Percentiles rank a stretch among this genome's conserved stretches.
Conservation (phyloP, 2,797 vertebrate genomes). For the Prunella strophiata region DNA sequence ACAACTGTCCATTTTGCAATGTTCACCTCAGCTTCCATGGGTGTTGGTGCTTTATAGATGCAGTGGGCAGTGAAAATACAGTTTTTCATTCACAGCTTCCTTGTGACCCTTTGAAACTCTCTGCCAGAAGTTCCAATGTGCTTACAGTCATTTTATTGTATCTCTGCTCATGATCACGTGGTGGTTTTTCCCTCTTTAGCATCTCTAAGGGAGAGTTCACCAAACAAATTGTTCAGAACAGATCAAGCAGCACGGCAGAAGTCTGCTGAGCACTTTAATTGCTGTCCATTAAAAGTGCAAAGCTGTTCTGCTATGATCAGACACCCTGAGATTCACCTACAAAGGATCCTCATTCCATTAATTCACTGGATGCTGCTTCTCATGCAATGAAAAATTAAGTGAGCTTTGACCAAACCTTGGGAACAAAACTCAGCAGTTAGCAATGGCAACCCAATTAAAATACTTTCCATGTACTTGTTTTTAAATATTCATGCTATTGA, state of each 20-base stretch:
- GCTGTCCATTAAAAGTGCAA: constrained; percentile 26
- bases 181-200: not conserved
- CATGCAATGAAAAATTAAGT: constrained; percentile 59
- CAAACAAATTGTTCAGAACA: not conserved
- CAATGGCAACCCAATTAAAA: constrained; percentile 67
- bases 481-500: constrained; percentile 77
- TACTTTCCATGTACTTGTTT: constrained; percentile 64
- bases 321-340: constrained; percentile 10
- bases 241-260: not conserved
- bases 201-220: not conserved
- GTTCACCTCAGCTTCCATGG: not conserved
- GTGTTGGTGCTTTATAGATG: not conserved
- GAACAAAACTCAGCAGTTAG: constrained; percentile 57
- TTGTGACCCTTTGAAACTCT: not conserved
- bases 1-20: not conserved
- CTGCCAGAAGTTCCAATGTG: not conserved
- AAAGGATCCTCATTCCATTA: constrained; percentile 58
- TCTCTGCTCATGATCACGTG: not conserved
- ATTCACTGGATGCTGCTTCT: constrained; percentile 50
- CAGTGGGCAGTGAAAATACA: not conserved
- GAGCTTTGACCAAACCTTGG: constrained; percentile 62
- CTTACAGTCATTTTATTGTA: not conserved
- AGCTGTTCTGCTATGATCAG: constrained; percentile 34
- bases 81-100: not conserved
- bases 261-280: not conserved